Base-by-base conservation (phyloP, 2,888 invertebrate species). In the Timema cristinae region DNA sequence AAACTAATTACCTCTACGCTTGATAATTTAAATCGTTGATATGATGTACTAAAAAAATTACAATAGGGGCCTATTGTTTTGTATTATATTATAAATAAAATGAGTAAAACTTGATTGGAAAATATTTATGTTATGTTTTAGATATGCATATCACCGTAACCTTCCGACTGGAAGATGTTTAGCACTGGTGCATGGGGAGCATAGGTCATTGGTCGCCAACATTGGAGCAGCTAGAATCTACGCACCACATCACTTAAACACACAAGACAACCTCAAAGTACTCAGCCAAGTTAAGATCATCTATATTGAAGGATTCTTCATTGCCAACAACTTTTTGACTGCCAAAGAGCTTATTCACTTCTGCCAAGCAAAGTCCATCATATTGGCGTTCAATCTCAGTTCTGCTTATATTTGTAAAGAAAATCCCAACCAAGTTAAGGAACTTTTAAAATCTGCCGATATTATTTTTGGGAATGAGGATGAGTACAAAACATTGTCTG, bases 301-400 rank as follows among this genome's bases (percentile, higher is more conserved):
- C 51, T 87, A 87, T 75, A 80, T 88, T 70, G 88, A 88, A 79
- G 87, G 86, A 7, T 88, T 85, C 79, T 88, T 88, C 78, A 78
- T 88, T 66, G 84, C 86, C 0, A 81, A 86, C 48, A 82, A 86
- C 48, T 79, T 79, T 51, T 81, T 83, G 48, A 81, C 84, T 6
- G 83, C 84, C 7, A 77, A 81, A 56, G 81, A 83, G 76, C 80
- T 87, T 50, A 77, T 85, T 63, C 78, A 84, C 50, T 81, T 82
- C 72, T 82, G 85, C 66, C 77, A 79, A 8, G 76, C 79, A 10
- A 81, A 75, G 63, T 78, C 79, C 73, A 85, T 78, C 77, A 72
- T 81, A 8, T 79, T 88, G 72, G 84, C 83, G 1, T 82, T 86
- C 72, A 88, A 87, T 80, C 81, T 88, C 67, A 85, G 84, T 77